These are phyloP conservation scores for Meloidogyne exigua DNA, from an alignment of 1,140 invertebrate species.

Conservation along the genomic window DNA sequence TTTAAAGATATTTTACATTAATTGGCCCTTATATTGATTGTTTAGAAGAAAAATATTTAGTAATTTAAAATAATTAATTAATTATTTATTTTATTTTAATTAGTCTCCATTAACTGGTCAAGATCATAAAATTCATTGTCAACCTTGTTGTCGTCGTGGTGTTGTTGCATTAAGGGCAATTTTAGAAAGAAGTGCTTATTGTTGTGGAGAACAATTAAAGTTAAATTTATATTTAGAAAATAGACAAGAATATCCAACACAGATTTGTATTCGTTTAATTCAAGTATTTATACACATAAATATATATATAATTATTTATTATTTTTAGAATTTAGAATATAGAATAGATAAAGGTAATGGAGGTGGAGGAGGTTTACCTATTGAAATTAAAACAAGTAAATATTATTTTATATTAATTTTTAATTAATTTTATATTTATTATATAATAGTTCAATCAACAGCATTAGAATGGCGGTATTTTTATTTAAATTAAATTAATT, in stretches of 20 bases:
- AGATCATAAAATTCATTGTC: slow-evolving; percentile 74
- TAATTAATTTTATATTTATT: not conserved
- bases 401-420: not conserved
- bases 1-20: slow-evolving; percentile 73
- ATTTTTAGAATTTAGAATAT: slow-evolving; percentile 74
- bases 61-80: slow-evolving; percentile 65
- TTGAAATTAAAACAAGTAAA: slow-evolving; percentile 61
- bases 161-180: slow-evolving; percentile 72
- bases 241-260: slow-evolving; percentile 74
- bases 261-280: slow-evolving; percentile 73
- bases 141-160: slow-evolving; percentile 76
- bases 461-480: slow-evolving; percentile 16
- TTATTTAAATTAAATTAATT: slow-evolving; percentile 55
- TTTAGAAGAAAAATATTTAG: slow-evolving; percentile 81
- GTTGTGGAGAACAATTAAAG: slow-evolving; percentile 77
- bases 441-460: slow-evolving; percentile 25
- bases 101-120: slow-evolving; percentile 71
- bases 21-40: slow-evolving; percentile 82
- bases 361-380: slow-evolving; percentile 70
- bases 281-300: too few species aligned
- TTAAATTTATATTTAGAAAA: slow-evolving; percentile 78
- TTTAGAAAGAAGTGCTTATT: slow-evolving; percentile 77
- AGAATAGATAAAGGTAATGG: slow-evolving; percentile 77
- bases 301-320: too few species aligned
- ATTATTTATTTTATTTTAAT: not conserved